A percentile compares a stretch with the other conserved stretches of the same genome.
Conservation (phyloP, 1,140 invertebrate species). For the Gryllus bimaculatus region DNA sequence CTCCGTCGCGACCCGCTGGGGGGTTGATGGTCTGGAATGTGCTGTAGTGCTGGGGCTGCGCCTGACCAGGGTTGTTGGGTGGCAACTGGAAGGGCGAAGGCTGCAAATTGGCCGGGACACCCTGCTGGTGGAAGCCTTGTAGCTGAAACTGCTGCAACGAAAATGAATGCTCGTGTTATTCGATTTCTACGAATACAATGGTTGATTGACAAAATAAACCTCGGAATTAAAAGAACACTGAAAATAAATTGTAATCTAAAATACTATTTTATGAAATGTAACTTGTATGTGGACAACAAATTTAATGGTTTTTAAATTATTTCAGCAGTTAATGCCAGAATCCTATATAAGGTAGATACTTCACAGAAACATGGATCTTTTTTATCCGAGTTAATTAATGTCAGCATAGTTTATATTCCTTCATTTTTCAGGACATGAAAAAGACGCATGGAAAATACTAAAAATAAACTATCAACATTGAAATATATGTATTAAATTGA, state of each 20-base stretch:
- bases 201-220: neutral
- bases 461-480: no score
- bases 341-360: no score
- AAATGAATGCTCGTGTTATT: no score
- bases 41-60: slow-evolving; percentile 1
- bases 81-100: slow-evolving; percentile 16
- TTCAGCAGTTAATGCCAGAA: neutral
- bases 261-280: neutral
- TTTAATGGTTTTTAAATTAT: neutral
- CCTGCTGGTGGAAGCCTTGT: slow-evolving; percentile 2
- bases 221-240: neutral
- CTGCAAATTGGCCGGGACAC: neutral
- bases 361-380: no score
- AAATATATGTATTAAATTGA: no score
- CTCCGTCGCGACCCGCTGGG: neutral
- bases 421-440: no score
- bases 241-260: neutral
- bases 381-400: no score
- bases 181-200: no score
- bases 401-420: no score
- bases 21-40: slow-evolving; percentile 8
- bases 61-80: neutral
- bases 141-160: neutral
- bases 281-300: neutral
- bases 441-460: no score